phyloP scores from a whole-genome alignment of 1,140 invertebrate genomes.

The Propsilocerus akamusi region DNA sequence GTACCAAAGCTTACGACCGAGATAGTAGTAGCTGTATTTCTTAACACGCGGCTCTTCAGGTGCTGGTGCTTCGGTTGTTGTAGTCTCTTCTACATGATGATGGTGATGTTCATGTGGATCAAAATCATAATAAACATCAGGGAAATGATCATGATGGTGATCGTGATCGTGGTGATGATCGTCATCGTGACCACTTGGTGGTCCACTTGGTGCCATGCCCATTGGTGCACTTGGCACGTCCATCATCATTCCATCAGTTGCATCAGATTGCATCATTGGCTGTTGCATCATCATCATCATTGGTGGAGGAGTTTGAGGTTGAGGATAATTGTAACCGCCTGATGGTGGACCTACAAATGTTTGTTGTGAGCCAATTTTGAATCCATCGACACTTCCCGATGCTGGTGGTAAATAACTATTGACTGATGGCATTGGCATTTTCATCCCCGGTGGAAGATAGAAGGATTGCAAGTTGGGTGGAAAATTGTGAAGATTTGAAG shows the following conservation, averaged over 20 bases:
- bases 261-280: slow-evolving; percentile 9
- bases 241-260: slow-evolving; percentile 6
- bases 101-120: slow-evolving; percentile 21
- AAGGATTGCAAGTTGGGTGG: no score
- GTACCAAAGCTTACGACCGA: slow-evolving; percentile 65
- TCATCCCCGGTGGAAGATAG: no score
- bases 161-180: slow-evolving; percentile 24
- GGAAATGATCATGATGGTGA: slow-evolving; percentile 21
- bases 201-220: slow-evolving; percentile 6
- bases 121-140: slow-evolving; percentile 15
- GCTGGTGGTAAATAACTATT: slow-evolving; percentile 5
- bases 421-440: no score
- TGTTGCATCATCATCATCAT: neutral
- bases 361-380: slow-evolving; percentile 4
- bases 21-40: slow-evolving; percentile 65
- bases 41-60: slow-evolving; percentile 36
- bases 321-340: neutral
- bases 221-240: slow-evolving; percentile 8
- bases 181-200: neutral
- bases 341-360: neutral
- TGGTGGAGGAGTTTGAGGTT: neutral
- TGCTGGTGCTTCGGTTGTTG: slow-evolving; percentile 23
- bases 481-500: no score
- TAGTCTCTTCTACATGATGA: slow-evolving; percentile 16
- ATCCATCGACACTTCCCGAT: slow-evolving; percentile 8